Evolutionary conservation across 2,797 vertebrate genomes (phyloP).

Genomic region (Pseudomugil tenellus): DNA sequence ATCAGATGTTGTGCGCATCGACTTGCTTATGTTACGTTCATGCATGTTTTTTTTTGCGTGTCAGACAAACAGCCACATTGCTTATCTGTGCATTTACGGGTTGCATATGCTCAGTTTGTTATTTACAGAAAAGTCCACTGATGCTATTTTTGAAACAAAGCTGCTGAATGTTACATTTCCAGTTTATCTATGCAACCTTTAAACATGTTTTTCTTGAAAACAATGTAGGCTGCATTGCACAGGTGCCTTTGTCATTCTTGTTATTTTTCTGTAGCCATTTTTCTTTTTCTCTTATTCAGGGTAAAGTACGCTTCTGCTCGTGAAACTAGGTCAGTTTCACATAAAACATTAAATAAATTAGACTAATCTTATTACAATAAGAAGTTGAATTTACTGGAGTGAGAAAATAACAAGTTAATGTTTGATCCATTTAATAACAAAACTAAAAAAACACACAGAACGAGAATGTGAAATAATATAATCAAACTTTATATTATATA

Average conservation of each 20-base stretch:
- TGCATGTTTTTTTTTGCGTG: conserved; percentile 13
- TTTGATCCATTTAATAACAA: neutral
- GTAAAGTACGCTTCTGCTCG: neutral
- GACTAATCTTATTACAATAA: neutral
- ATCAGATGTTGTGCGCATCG: conserved; percentile 17
- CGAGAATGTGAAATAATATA: no score
- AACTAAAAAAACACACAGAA: no score
- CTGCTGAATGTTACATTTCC: conserved; percentile 4
- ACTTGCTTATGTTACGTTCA: neutral
- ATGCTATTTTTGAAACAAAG: conserved; percentile 27
- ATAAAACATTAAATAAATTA: neutral
- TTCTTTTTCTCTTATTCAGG: neutral
- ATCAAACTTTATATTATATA: no score
- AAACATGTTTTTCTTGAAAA: neutral
- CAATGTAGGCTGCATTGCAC: neutral
- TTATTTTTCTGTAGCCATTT: neutral
- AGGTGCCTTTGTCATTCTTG: rapidly evolving
- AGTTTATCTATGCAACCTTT: neutral
- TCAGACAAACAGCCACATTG: neutral
- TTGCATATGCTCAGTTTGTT: conserved; percentile 7
- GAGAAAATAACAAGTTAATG: neutral
- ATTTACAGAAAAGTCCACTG: neutral
- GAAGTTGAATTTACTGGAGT: neutral
- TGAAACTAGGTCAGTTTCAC: neutral
- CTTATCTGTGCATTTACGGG: conserved; percentile 4